Percentiles rank a stretch among this genome's conserved stretches.
These are phyloP conservation scores for Lagenorhynchus albirostris DNA, from an alignment of 2,113 vertebrate genomes.

Conservation along the genomic window DNA sequence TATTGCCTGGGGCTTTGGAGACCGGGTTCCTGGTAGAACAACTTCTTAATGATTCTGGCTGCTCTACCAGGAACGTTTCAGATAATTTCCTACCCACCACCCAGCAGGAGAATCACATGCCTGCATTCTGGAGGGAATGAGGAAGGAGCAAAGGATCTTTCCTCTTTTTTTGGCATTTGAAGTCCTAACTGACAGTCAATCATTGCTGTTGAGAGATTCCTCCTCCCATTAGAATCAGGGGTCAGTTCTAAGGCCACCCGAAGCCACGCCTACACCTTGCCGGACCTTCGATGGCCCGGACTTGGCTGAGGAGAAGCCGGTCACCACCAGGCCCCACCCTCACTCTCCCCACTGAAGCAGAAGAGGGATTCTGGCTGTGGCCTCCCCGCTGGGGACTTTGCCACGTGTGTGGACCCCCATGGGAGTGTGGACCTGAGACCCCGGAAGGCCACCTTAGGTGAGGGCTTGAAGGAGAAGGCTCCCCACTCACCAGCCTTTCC, in stretches of 20 bases:
- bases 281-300: neutral
- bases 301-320: neutral
- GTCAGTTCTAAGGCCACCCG: neutral
- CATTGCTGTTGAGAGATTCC: neutral
- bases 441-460: rapidly evolving
- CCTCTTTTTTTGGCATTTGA: neutral
- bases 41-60: neutral
- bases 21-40: neutral
- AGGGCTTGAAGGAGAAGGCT: neutral
- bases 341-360: neutral
- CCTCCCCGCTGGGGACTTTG: neutral
- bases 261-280: neutral
- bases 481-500: neutral
- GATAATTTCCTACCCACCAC: neutral
- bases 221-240: no score
- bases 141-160: no score
- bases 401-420: no score
- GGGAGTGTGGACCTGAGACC: neutral
- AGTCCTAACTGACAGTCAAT: neutral
- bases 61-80: neutral
- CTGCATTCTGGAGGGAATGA: neutral
- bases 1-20: neutral
- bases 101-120: neutral
- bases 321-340: no score
- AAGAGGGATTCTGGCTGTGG: neutral